Evolutionary conservation across 2,797 vertebrate genomes (phyloP), one percentile per base, ranked within the genome.

Genomic region (Phylloscopus collybita): DNA sequence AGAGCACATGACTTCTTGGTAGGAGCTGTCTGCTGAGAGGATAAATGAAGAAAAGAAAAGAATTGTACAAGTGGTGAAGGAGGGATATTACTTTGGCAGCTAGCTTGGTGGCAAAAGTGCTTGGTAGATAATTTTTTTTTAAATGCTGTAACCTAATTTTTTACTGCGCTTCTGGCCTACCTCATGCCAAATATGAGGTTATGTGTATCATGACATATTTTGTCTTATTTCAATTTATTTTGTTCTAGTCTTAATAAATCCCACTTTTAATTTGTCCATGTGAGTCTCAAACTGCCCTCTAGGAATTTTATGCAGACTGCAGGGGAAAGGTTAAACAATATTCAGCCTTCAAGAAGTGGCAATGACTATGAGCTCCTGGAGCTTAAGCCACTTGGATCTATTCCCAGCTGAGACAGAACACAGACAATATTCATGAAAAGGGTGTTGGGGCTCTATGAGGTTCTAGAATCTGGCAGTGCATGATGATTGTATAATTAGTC

Each of bases 81-180:
- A 47, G 32, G 32, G 17, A 54, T 88, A 86, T 71, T 94, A 60
- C 62, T 92, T 81, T 80, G 76, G 83, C 90, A 80, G 50, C 53
- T 11, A 1, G 7, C 57, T 94, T 8, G 9, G n/a, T 95, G 83
- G 81, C 83, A 88, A 61, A 93, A 95, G 86, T 92, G 45, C 82
- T 86, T 53, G 67, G 51, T 86, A 92, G 88, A 92, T 96, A 96
- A 92, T 92, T 95, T 90, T 94, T 74, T 93, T 96, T 91, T 64
- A 92, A 94, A 42, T 64, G 38, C 76, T 79, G 26, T 73, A 80
- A 85, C 76, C 56, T 94, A 88, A 88, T 92, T 90, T 96, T 95
- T 93, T 88, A 88, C 49, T 85, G 66, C 5, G 11, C 73, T 94
- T 92, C 69, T 93, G 69, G 44, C 65, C 62, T 84, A 47, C 49